Percentiles rank a stretch among this genome's conserved stretches.
Conservation (phyloP, 1,140 invertebrate genomes). For the Danaus plexippus region DNA sequence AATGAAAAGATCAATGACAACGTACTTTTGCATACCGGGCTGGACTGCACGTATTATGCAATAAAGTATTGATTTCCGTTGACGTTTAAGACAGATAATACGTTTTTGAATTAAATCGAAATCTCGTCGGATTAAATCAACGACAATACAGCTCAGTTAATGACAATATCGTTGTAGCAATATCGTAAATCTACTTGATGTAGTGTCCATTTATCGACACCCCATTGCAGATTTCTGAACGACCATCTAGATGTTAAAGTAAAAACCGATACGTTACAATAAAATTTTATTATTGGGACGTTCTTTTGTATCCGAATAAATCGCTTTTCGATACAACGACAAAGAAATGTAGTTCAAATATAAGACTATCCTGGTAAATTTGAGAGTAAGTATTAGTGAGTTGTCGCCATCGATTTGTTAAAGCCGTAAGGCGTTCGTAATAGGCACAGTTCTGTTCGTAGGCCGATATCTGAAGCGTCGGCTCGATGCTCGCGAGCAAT, state of each 20-base stretch:
- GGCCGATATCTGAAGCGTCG: slow-evolving; percentile 32
- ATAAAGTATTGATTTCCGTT: slow-evolving; percentile 19
- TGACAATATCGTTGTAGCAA: slow-evolving; percentile 15
- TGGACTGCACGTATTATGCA: slow-evolving; percentile 28
- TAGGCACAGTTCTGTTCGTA: slow-evolving; percentile 26
- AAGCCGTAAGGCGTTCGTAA: slow-evolving; percentile 29
- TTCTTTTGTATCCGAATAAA: slow-evolving; percentile 8
- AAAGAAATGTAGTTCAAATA: slow-evolving; percentile 5
- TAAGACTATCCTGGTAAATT: slow-evolving; percentile 10
- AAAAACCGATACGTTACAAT: slow-evolving; percentile 1
- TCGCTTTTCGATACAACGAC: slow-evolving; percentile 4
- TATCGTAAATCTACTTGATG: slow-evolving; percentile 23
- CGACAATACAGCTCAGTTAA: slow-evolving; percentile 5
- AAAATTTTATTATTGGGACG: slow-evolving; percentile 2
- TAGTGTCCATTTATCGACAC: slow-evolving; percentile 18
- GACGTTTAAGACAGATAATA: no score
- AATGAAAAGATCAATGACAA: slow-evolving; percentile 38
- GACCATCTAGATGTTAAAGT: slow-evolving; percentile 3
- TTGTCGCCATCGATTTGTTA: slow-evolving; percentile 34
- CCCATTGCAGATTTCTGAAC: slow-evolving; percentile 1
- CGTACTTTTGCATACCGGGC: slow-evolving; percentile 38
- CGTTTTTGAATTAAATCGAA: slow-evolving; percentile 19
- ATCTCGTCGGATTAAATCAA: slow-evolving; percentile 15
- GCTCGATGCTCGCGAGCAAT: slow-evolving; percentile 55
- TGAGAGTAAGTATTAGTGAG: slow-evolving; percentile 9